Evolutionary conservation across 2,888 invertebrate species (phyloP), one percentile per base, ranked within the genome.

Genomic region (Cephus rjabovi): DNA sequence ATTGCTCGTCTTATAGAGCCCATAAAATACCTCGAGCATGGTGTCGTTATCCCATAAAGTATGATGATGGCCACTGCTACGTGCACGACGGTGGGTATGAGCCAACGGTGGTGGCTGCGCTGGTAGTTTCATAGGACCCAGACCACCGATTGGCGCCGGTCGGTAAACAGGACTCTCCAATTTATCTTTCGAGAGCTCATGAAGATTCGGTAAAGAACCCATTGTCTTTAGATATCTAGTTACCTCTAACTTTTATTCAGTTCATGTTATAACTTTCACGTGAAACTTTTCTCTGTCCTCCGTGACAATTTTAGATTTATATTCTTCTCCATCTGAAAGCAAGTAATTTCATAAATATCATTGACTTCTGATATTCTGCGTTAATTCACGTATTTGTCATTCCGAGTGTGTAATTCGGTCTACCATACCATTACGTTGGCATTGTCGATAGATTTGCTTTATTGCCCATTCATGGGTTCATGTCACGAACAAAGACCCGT

Each of bases 141-240:
- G 79, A 78, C 88, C 87, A 73, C 89, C 88, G 75, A 88, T 83
- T 69, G 90, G 88, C 1, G 88, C 87, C 75, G 90, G 87, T 79
- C 88, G 84, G 82, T 88, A 86, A 71, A 89, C 87, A 76, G 90
- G 89, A 78, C 88, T 87, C 77, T 88, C 86, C 37, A 90, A 87
- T 78, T 90, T 90, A 56, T 89, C 90, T 80, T 87, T 92, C 87
- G 93, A 93, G 87, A 95, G 91, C 87, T 95, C 94, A 88, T 94
- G 94, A 79, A 95, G 90, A 91, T 95, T 95, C 82, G 95, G 95
- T 86, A 95, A 88, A 86, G 95, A 95, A 77, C 95, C 95, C 95
- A 95, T 95, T 75, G 73, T 86, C 40, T 23, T 56, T 56, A 23
- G 15, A 56, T 56, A 56, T 56, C 23, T 6, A 23, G 9, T 15